Evolutionary conservation across 2,888 invertebrate genomes (phyloP), one percentile per base, ranked within the genome.

Genomic region (Lasioglossum calceatum): DNA sequence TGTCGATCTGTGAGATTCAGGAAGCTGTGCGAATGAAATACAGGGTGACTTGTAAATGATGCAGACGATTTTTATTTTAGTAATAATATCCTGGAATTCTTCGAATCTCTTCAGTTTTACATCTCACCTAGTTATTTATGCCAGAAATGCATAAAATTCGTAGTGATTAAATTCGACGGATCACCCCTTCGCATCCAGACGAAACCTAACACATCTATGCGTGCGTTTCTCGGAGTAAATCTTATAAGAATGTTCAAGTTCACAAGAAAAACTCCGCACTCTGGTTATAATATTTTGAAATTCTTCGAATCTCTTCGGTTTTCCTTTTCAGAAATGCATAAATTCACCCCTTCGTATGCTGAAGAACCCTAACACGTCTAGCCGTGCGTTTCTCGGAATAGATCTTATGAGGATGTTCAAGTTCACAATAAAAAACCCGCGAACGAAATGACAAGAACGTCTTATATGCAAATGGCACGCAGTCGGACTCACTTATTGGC

Each of bases 401-500:
- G 75, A 74, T 76, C 23, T 73, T 32, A 74, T 47, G 47, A 47
- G 27, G 32, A 32, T 36, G n/a, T 39, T 70, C 39, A 42, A 39
- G 70, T 70, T 70, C 39, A 10, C 73, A 36, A 32, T 36, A 32
- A 27, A 50, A 73, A 44, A 36, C 14, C 19, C 19, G 12, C 12
- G 12, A 47, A 23, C 1, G 50, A 36, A 36, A 50, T 36, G 61
- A 64, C 61, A 58, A 58, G 72, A 79, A 73, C 71, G 2, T 50
- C 73, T 58, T 77, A 58, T 67, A 77, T 44, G 78, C 75, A 79
- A 78, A 78, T 84, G 84, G 64, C 50, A 77, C 79, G 39, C 74
- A 39, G 72, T n/a, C 79, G 42, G 36, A 44, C 32, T 36, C 80
- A 10, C 44, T 87, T 76, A 77, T 83, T 87, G 79, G 80, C 84